A percentile compares a stretch with the other conserved stretches of the same genome.
phyloP scores from a whole-genome alignment of 2,113 vertebrate species.

The Coturnix japonica region DNA sequence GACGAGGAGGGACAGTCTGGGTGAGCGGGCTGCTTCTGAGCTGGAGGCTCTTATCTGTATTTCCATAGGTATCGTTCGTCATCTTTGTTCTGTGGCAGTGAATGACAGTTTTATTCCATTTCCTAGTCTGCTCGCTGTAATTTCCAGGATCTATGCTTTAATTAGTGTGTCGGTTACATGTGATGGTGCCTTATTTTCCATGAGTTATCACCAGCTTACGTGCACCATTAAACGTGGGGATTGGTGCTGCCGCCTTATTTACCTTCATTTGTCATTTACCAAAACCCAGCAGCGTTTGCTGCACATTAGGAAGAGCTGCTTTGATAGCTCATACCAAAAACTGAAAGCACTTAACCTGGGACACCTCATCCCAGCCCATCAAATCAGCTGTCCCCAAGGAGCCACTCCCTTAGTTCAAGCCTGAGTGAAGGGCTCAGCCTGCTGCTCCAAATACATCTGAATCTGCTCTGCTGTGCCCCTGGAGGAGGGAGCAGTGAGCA shows the following conservation, averaged over 20 bases:
- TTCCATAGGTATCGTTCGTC: not conserved
- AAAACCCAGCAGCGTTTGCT: not conserved
- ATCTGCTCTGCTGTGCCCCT: not conserved
- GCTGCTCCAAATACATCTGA: not conserved
- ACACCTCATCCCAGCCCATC: not conserved
- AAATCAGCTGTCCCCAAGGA: not conserved
- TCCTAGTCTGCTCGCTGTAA: not conserved
- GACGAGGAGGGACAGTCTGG: not conserved
- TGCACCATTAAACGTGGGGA: not conserved
- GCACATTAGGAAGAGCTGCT: not conserved
- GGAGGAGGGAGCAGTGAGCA: not conserved
- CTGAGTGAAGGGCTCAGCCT: not conserved
- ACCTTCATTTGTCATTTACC: not conserved
- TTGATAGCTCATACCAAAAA: not conserved
- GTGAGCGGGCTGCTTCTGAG: not conserved
- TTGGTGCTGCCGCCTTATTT: not conserved
- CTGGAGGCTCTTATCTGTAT: not conserved
- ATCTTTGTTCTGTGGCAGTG: not conserved
- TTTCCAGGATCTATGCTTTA: conserved; percentile 3
- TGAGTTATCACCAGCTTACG: not conserved
- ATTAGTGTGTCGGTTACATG: not conserved
- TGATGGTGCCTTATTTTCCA: not conserved
- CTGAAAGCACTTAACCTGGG: not conserved
- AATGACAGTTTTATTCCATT: not conserved
- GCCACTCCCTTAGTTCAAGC: fast-evolving